Percentiles rank a stretch among this genome's conserved stretches.
These are phyloP conservation scores for Aquatica leii DNA, from an alignment of 2,888 invertebrate species.

Conservation along the genomic window DNA sequence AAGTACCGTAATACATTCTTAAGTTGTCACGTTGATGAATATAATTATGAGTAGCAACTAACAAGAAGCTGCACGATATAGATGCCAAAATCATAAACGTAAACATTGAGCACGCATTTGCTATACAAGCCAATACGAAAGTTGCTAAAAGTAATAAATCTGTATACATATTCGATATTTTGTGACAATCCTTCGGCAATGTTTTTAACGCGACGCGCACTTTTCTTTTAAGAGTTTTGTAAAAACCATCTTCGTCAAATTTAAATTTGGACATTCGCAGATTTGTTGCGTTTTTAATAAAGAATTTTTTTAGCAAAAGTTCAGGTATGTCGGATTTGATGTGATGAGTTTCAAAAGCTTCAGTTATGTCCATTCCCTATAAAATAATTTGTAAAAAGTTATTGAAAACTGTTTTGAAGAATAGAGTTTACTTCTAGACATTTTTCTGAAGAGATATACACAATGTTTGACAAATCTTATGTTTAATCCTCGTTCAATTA, in stretches of 20 bases:
- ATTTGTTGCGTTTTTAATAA: slow-evolving; percentile 67
- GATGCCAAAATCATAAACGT: slow-evolving; percentile 64
- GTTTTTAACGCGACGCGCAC: slow-evolving; percentile 65
- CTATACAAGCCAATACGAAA: slow-evolving; percentile 54
- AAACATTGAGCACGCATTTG: slow-evolving; percentile 56
- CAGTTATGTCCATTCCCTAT: slow-evolving; percentile 81
- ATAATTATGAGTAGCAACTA: slow-evolving; percentile 73
- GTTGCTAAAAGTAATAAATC: slow-evolving; percentile 55
- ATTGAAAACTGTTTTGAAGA: too few relatives aligned
- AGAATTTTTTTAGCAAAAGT: slow-evolving; percentile 70
- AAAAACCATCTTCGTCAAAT: slow-evolving; percentile 76
- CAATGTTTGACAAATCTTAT: too few relatives aligned
- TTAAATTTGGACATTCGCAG: slow-evolving; percentile 76
- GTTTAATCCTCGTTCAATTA: too few relatives aligned
- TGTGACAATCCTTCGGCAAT: slow-evolving; percentile 59
- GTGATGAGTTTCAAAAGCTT: slow-evolving; percentile 79
- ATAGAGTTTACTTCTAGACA: too few relatives aligned
- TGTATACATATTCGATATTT: slow-evolving; percentile 57
- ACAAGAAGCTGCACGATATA: slow-evolving; percentile 65
- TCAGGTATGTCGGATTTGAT: slow-evolving; percentile 65
- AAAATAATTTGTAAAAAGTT: too few relatives aligned
- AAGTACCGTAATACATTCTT: slow-evolving; percentile 77
- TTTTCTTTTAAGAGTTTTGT: slow-evolving; percentile 69
- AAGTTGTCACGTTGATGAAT: slow-evolving; percentile 76
- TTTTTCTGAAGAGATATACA: too few relatives aligned